Percentiles rank a stretch among this genome's conserved stretches.
These are phyloP conservation scores for Drosophila koepferae DNA, from an alignment of 2,888 invertebrate species.

Conservation along the genomic window DNA sequence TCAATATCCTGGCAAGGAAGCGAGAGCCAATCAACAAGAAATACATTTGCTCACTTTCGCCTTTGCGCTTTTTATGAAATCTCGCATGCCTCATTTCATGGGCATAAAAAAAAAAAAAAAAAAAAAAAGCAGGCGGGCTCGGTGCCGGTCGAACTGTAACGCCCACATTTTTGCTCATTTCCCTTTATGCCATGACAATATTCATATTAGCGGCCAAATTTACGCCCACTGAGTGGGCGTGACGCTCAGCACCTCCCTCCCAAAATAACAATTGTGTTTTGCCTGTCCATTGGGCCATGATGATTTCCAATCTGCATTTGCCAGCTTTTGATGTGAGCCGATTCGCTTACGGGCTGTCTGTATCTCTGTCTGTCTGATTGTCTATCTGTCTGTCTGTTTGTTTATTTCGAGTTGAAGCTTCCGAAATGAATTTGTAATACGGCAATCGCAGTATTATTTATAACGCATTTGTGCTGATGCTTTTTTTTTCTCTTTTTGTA, in stretches of 20 bases:
- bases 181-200: conserved; percentile 71
- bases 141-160: conserved; percentile 13
- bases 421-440: conserved; percentile 73
- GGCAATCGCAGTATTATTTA: conserved; percentile 75
- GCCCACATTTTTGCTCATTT: conserved; percentile 69
- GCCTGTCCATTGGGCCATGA: conserved; percentile 61
- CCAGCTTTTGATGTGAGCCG: conserved; percentile 48
- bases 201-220: conserved; percentile 79
- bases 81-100: conserved; percentile 70
- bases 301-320: conserved; percentile 63
- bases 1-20: conserved; percentile 64
- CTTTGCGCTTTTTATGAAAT: conserved; percentile 70
- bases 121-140: conserved; percentile 17
- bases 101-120: conserved; percentile 50
- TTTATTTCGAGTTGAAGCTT: conserved; percentile 51
- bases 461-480: conserved; percentile 75
- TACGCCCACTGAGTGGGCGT: conserved; percentile 31
- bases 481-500: conserved; percentile 59
- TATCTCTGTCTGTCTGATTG: conserved; percentile 5
- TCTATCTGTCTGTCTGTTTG: conserved; percentile 25
- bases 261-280: conserved; percentile 42
- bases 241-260: neutral
- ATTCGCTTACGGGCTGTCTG: conserved; percentile 9
- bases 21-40: conserved; percentile 73
- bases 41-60: conserved; percentile 69